Percentiles rank a stretch among this genome's conserved stretches.
These are phyloP conservation scores for Ahaetulla prasina DNA, from an alignment of 2,113 vertebrate species.

Conservation along the genomic window DNA sequence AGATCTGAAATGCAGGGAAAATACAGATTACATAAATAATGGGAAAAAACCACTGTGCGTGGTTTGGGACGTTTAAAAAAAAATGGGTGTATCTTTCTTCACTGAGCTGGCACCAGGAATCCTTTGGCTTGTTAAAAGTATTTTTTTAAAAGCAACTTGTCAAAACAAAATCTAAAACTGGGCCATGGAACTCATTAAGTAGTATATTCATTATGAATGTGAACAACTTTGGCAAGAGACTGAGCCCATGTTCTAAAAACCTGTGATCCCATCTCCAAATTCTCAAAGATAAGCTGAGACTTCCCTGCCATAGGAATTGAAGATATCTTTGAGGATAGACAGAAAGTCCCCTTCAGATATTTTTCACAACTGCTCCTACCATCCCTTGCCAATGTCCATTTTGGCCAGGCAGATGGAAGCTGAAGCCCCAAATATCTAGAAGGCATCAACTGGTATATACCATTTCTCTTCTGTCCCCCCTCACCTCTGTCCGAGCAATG, in stretches of 20 bases:
- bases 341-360: not conserved
- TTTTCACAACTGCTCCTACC: not conserved
- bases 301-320: not conserved
- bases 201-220: slow-evolving; percentile 42
- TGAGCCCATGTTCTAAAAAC: slow-evolving; percentile 25
- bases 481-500: no score
- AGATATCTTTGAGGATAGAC: not conserved
- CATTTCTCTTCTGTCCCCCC: no score
- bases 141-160: slow-evolving; percentile 45
- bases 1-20: slow-evolving; percentile 23
- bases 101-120: slow-evolving; percentile 34
- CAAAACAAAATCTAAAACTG: slow-evolving; percentile 60
- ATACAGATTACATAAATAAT: not conserved
- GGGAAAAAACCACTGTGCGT: not conserved
- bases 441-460: not conserved
- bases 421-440: not conserved
- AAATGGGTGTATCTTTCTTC: slow-evolving; percentile 2
- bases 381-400: not conserved
- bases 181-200: slow-evolving; percentile 36
- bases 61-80: slow-evolving; percentile 23
- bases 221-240: slow-evolving; percentile 46
- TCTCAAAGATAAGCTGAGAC: not conserved
- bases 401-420: not conserved
- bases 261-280: slow-evolving; percentile 31
- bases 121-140: slow-evolving; percentile 36